A percentile compares a stretch with the other conserved stretches of the same genome.
These are phyloP conservation scores for Forbesichthys agassizii DNA, from an alignment of 2,113 vertebrate species.

Conservation along the genomic window DNA sequence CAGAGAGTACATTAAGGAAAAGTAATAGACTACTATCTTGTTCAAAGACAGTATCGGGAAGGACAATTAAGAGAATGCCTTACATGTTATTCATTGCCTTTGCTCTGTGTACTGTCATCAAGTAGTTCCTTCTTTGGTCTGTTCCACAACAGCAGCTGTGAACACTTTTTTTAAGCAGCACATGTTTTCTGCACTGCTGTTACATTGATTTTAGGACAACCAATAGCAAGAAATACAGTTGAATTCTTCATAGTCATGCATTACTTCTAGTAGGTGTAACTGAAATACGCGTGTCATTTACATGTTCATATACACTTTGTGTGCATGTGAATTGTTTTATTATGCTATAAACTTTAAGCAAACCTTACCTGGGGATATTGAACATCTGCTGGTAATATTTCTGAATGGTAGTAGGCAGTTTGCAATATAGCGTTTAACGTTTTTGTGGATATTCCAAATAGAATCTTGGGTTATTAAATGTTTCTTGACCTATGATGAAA, in stretches of 20 bases:
- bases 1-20: constrained; percentile 36
- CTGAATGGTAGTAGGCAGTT: not conserved
- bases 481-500: too few relatives aligned
- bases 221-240: not conserved
- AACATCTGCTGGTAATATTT: not conserved
- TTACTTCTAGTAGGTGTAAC: not conserved
- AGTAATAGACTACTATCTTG: constrained; percentile 73
- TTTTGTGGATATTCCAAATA: not conserved
- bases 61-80: constrained; percentile 74
- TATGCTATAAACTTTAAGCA: not conserved
- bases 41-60: constrained; percentile 65
- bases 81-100: constrained; percentile 56
- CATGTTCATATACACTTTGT: too few relatives aligned
- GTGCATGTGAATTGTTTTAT: not conserved
- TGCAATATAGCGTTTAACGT: constrained; percentile 1
- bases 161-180: constrained; percentile 7
- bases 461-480: too few relatives aligned
- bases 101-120: constrained; percentile 39
- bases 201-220: not conserved
- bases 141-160: constrained; percentile 17
- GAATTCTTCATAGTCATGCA: not conserved
- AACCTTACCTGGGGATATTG: not conserved
- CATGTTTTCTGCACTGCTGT: not conserved
- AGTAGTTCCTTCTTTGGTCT: constrained; percentile 66
- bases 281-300: too few relatives aligned